A percentile compares a stretch with the other conserved stretches of the same genome.
Evolutionary conservation across 2,888 invertebrate species (phyloP).

Genomic region (Drosophila falleni): DNA sequence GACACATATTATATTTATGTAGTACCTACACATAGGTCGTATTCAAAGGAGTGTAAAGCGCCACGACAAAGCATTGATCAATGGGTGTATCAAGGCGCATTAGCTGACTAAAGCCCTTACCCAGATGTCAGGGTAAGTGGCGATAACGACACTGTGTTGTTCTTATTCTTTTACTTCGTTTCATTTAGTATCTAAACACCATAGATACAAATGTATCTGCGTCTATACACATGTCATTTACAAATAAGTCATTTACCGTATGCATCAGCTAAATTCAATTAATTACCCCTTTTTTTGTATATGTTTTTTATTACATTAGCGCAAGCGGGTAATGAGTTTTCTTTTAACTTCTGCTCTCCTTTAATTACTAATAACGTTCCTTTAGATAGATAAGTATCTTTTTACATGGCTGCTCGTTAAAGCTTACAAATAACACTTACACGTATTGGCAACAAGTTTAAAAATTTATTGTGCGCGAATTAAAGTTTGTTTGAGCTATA

Average conservation of each 20-base stretch:
- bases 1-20: not conserved
- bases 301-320: not conserved
- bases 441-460: not conserved
- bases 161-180: slow-evolving; percentile 3
- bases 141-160: slow-evolving; percentile 13
- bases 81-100: slow-evolving; percentile 58
- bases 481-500: not conserved
- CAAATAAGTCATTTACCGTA: slow-evolving; percentile 4
- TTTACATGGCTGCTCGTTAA: not conserved
- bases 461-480: not conserved
- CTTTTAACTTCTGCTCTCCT: not conserved
- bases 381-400: not conserved
- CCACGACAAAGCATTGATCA: slow-evolving; percentile 54
- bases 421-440: not conserved
- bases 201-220: slow-evolving; percentile 16
- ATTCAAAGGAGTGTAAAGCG: slow-evolving; percentile 40
- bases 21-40: not conserved
- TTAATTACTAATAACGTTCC: slow-evolving; percentile 4
- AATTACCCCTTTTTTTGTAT: slow-evolving; percentile 19
- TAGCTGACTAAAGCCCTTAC: slow-evolving; percentile 43
- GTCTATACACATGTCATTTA: slow-evolving; percentile 10
- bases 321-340: not conserved
- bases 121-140: slow-evolving; percentile 23
- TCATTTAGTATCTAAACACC: not conserved
- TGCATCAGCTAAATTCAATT: slow-evolving; percentile 30